These are phyloP conservation scores for Pithys albifrons DNA, from an alignment of 2,113 vertebrate species.

Conservation along the genomic window DNA sequence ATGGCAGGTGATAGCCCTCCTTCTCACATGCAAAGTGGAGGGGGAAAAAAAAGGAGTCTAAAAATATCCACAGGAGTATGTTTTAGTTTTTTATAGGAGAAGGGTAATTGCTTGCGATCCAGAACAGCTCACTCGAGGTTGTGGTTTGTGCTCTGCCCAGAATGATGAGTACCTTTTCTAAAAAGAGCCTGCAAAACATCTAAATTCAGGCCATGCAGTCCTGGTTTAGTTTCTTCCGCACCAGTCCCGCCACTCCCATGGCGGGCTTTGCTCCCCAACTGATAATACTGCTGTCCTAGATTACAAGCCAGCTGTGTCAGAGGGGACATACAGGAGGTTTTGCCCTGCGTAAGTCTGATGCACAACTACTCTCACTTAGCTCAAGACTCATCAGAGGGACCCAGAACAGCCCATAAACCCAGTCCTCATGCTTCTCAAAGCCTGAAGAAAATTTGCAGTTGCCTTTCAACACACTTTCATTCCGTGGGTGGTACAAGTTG, in stretches of 20 bases:
- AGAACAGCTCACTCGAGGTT: neutral
- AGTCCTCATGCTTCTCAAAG: neutral
- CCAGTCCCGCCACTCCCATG: accelerated
- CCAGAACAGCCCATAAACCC: neutral
- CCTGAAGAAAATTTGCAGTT: neutral
- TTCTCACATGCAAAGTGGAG: neutral
- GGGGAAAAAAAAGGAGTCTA: neutral
- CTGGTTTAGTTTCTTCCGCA: neutral
- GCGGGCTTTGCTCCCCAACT: neutral
- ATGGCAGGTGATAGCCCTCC: neutral
- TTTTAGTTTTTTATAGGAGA: slow-evolving; percentile 33
- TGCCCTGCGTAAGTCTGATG: neutral
- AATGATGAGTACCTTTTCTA: slow-evolving; percentile 45
- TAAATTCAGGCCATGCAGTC: neutral
- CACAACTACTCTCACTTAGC: neutral
- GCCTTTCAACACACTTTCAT: neutral
- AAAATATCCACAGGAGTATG: neutral
- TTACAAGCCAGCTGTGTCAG: neutral
- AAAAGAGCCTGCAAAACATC: slow-evolving; percentile 50
- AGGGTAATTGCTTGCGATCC: slow-evolving; percentile 41
- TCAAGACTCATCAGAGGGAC: neutral
- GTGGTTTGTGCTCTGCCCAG: slow-evolving; percentile 47
- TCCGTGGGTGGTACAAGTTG: neutral
- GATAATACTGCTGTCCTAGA: neutral
- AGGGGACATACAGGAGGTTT: neutral